Base-by-base conservation (phyloP, 2,888 invertebrate species). In the Chrysolina haemoptera region DNA sequence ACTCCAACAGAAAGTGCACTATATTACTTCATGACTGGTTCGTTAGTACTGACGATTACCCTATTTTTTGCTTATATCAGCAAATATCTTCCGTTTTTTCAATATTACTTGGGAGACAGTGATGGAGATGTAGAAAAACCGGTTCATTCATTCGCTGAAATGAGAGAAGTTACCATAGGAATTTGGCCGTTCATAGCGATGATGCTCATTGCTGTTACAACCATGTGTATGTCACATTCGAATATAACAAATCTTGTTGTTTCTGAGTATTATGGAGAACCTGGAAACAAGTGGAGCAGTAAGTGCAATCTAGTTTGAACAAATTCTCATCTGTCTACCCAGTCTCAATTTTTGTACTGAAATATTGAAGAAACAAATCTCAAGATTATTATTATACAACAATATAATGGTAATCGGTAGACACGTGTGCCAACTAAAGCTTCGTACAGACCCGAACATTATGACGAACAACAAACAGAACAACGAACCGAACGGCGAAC, bases 161-260 rank as follows among this genome's bases (percentile, higher is more conserved):
- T 70, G 40, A 55, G 18, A 46, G 35, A 20, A 43, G 70, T 55
- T 18, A 27, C 64, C 10, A 75, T 75, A 40, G 53, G 50, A 11
- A 76, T 78, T 46, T 80, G 82, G 82, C 76, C 78, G 22, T 46
- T 74, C 16, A 18, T 76, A 14, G 62, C 73, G 16, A 77, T 76
- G 20, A 66, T 76, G 62, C 20, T 64, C 0, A 16, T 79, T 50
- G 70, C 72, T 1, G 41, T 75, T 5, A 53, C 78, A 10, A 77
- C 78, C 9, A 62, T 73, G 12, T 43, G 65, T 12, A 43, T 78
- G 8, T 76, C 76, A 8, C 78, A 82, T 73, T 78, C 79, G 0
- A 73, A 74, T 27, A 77, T 82, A 20, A 78, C 80, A 0, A 73
- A 76, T 16, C 53, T 82, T 50, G 79, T 82, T 1, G 80, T 80